phyloP scores from a whole-genome alignment of 2,888 invertebrate genomes.

The Gari tellinella region DNA sequence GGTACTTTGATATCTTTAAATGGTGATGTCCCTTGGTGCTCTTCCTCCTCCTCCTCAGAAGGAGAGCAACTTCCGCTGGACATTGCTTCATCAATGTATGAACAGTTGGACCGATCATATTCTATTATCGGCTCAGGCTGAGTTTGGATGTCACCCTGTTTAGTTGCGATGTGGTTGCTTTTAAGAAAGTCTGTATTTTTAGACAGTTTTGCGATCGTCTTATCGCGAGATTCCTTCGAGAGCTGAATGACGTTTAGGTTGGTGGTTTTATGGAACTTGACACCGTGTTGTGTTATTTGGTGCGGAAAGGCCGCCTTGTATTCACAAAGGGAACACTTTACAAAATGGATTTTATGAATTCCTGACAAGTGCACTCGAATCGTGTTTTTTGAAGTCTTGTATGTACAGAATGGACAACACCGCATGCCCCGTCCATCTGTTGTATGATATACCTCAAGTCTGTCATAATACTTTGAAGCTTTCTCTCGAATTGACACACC shows the following conservation, averaged over 20 bases:
- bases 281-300: slow-evolving; percentile 53
- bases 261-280: slow-evolving; percentile 51
- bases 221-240: slow-evolving; percentile 52
- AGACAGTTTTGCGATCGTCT: slow-evolving; percentile 33
- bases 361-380: slow-evolving; percentile 59
- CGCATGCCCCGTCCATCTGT: slow-evolving; percentile 52
- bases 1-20: slow-evolving; percentile 46
- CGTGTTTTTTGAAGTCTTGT: slow-evolving; percentile 57
- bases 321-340: slow-evolving; percentile 57
- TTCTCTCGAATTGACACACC: slow-evolving; percentile 38
- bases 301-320: slow-evolving; percentile 60
- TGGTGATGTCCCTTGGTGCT: not conserved
- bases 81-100: slow-evolving; percentile 30
- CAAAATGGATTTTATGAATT: slow-evolving; percentile 57
- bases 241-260: slow-evolving; percentile 56
- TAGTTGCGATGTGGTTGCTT: too few relatives aligned
- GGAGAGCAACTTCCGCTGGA: slow-evolving; percentile 26
- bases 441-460: slow-evolving; percentile 55
- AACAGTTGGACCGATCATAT: slow-evolving; percentile 9
- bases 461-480: slow-evolving; percentile 50
- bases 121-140: slow-evolving; percentile 1
- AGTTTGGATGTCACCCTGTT: too few relatives aligned
- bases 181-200: not conserved
- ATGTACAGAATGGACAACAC: slow-evolving; percentile 59
- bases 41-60: slow-evolving; percentile 19